A percentile compares a stretch with the other conserved stretches of the same genome.
Evolutionary conservation across 1,140 invertebrate species (phyloP).

Genomic region (Tetragonula clypearis): DNA sequence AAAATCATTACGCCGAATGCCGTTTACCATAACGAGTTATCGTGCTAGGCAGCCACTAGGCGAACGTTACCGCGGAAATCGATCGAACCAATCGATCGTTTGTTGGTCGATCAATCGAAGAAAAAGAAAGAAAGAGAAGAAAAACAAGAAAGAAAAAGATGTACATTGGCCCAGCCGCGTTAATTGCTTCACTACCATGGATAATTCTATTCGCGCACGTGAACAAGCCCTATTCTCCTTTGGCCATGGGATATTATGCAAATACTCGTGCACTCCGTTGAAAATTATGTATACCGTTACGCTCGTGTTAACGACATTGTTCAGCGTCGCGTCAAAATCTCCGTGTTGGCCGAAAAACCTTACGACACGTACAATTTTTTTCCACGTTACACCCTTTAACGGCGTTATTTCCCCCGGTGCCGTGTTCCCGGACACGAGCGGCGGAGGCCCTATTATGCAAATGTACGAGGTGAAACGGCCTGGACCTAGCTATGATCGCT

Average conservation of each 20-base stretch:
- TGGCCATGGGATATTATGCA: conserved; percentile 28
- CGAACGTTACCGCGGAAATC: neutral
- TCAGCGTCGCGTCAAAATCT: conserved; percentile 45
- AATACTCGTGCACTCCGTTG: conserved; percentile 11
- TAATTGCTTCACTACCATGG: neutral
- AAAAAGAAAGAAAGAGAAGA: neutral
- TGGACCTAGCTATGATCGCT: conserved; percentile 70
- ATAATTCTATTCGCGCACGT: conserved; percentile 1
- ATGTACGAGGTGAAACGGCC: conserved; percentile 70
- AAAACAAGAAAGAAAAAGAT: neutral
- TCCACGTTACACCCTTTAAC: conserved; percentile 60
- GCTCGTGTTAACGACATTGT: conserved; percentile 37
- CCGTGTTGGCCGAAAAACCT: conserved; percentile 54
- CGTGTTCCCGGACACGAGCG: conserved; percentile 63
- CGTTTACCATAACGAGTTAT: conserved; percentile 49
- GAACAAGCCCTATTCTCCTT: neutral
- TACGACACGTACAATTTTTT: conserved; percentile 58
- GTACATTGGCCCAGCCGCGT: neutral
- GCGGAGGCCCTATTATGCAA: conserved; percentile 71
- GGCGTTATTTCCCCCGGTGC: conserved; percentile 65
- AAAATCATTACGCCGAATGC: conserved; percentile 63
- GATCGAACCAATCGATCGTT: neutral
- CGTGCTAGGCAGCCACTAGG: neutral
- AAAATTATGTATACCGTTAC: conserved; percentile 37
- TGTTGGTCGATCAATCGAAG: neutral